Evolutionary conservation across 2,888 invertebrate species (phyloP).

Genomic region (Hesperia comma): DNA sequence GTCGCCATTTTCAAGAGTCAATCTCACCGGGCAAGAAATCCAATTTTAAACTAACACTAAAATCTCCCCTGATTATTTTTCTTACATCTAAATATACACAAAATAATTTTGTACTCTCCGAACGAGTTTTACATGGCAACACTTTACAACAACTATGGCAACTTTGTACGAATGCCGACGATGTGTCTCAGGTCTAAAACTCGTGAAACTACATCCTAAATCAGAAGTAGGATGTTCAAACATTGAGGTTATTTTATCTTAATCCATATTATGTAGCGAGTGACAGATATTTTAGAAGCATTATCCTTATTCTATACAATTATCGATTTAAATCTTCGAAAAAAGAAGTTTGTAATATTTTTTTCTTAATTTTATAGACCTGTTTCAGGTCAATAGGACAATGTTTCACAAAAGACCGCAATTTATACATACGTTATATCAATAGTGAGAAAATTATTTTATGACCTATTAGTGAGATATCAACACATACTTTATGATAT

Average conservation of each 20-base stretch:
- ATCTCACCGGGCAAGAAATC: conserved; percentile 77
- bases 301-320: conserved; percentile 26
- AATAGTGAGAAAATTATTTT: conserved; percentile 65
- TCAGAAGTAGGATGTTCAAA: conserved; percentile 28
- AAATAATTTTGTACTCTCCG: conserved; percentile 83
- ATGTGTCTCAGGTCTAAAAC: conserved; percentile 44
- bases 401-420: conserved; percentile 39
- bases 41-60: conserved; percentile 72
- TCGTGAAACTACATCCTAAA: conserved; percentile 44
- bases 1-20: conserved; percentile 49
- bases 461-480: conserved; percentile 44
- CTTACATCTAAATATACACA: conserved; percentile 82
- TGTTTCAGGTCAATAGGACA: conserved; percentile 49
- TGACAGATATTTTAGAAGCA: conserved; percentile 30
- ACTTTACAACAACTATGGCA: conserved; percentile 69
- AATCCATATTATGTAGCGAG: conserved; percentile 18
- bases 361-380: conserved; percentile 47
- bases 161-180: conserved; percentile 64
- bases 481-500: neutral
- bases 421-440: conserved; percentile 32
- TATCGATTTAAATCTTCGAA: conserved; percentile 19
- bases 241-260: conserved; percentile 30
- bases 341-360: conserved; percentile 21
- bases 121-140: conserved; percentile 81
- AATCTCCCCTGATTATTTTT: conserved; percentile 81